phyloP scores from a whole-genome alignment of 2,888 invertebrate species.

The Hyalella azteca region DNA sequence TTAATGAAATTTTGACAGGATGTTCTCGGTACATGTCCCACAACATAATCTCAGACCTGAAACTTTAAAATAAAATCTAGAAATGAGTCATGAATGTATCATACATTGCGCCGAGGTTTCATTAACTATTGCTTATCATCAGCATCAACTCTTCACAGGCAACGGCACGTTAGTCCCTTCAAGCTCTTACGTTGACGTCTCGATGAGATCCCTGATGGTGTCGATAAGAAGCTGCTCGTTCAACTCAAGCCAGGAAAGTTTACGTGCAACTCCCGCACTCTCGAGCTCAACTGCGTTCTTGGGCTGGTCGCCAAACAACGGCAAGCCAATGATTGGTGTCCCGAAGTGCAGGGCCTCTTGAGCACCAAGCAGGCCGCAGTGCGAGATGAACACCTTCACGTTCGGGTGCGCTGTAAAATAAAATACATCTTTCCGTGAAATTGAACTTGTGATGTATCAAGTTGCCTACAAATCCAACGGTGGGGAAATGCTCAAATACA shows the following conservation, averaged over 20 bases:
- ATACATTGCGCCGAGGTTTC: too few relatives aligned
- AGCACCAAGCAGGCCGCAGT: slow-evolving; percentile 75
- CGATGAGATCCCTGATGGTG: not conserved
- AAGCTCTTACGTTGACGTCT: not conserved
- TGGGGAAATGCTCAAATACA: not conserved
- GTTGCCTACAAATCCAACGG: not conserved
- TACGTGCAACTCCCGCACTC: slow-evolving; percentile 41
- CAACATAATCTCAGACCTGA: too few relatives aligned
- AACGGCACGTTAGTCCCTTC: too few relatives aligned
- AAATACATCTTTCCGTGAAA: too few relatives aligned
- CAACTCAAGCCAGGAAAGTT: slow-evolving; percentile 44
- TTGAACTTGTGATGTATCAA: not conserved
- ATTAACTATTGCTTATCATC: too few relatives aligned
- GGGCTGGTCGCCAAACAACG: slow-evolving; percentile 74
- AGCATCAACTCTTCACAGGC: too few relatives aligned
- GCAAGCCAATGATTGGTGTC: slow-evolving; percentile 72
- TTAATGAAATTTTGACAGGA: too few relatives aligned
- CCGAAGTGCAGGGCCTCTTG: slow-evolving; percentile 73
- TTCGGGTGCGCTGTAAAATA: slow-evolving; percentile 43
- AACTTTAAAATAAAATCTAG: too few relatives aligned
- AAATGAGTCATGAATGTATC: too few relatives aligned
- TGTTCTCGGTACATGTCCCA: too few relatives aligned
- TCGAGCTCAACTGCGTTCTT: slow-evolving; percentile 64
- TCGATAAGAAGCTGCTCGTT: slow-evolving; percentile 6
- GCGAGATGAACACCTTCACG: slow-evolving; percentile 69